A percentile compares a stretch with the other conserved stretches of the same genome.
phyloP scores from a whole-genome alignment of 2,113 vertebrate species.

The Cyanoderma ruficeps region DNA sequence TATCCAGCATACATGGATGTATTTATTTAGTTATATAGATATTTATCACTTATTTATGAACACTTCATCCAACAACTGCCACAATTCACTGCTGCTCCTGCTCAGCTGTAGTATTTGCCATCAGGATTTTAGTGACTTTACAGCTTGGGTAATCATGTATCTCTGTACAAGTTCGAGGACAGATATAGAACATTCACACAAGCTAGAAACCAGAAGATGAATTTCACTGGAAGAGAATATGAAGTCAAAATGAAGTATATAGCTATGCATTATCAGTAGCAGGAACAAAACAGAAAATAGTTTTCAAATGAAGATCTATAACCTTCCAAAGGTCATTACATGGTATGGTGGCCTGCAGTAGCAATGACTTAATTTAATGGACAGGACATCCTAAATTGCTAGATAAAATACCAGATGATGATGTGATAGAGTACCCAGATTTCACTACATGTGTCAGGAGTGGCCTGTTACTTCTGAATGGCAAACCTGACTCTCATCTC shows the following conservation, averaged over 20 bases:
- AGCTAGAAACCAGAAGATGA: background rate
- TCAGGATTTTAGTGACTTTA: background rate
- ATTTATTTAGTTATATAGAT: background rate
- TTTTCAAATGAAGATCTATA: background rate
- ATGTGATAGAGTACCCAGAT: background rate
- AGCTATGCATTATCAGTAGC: background rate
- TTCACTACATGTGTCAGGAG: background rate
- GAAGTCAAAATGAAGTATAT: background rate
- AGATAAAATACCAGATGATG: background rate
- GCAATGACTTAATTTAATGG: background rate
- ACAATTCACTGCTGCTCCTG: background rate
- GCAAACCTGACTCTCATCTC: background rate
- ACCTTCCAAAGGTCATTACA: background rate
- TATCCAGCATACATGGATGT: background rate
- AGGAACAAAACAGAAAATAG: background rate
- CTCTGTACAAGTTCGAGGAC: background rate
- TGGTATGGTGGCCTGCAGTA: background rate
- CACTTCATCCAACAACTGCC: background rate
- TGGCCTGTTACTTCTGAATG: background rate
- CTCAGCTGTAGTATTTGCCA: background rate
- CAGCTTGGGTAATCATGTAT: background rate
- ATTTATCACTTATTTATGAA: background rate
- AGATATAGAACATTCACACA: fast-evolving
- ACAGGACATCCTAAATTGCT: background rate
- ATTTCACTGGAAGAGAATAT: background rate